Evolutionary conservation across 2,113 vertebrate genomes (phyloP).

Genomic region (Hippoglossus stenolepis): DNA sequence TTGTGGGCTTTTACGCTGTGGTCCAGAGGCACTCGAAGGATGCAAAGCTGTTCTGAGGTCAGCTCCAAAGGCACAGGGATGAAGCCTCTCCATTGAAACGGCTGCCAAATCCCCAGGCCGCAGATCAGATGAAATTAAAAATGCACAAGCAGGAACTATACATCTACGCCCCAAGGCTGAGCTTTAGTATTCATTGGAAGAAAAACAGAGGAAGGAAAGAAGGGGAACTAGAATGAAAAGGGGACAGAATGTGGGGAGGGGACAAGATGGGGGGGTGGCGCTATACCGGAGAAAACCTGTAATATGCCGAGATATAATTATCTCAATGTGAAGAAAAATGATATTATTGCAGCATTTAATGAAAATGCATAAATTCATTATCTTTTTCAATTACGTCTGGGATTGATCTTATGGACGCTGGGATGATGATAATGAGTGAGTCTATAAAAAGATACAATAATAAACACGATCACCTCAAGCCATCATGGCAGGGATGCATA

Average conservation of each 20-base stretch:
- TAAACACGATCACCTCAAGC: slow-evolving; percentile 33
- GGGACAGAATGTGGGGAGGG: not conserved
- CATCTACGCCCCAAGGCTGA: slow-evolving; percentile 29
- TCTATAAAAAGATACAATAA: slow-evolving; percentile 42
- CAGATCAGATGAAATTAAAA: slow-evolving; percentile 64
- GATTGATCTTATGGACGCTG: slow-evolving; percentile 5
- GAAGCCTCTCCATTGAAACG: slow-evolving; percentile 26
- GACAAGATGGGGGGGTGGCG: not conserved
- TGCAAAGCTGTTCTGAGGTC: slow-evolving; percentile 58
- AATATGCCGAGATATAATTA: not conserved
- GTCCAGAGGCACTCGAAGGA: slow-evolving; percentile 29
- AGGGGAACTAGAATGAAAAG: not conserved
- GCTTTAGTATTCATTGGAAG: slow-evolving; percentile 22
- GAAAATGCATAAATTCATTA: slow-evolving; percentile 25
- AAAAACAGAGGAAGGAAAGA: slow-evolving; percentile 7
- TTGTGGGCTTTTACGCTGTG: slow-evolving; percentile 20
- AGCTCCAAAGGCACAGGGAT: slow-evolving; percentile 52
- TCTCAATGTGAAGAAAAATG: slow-evolving; percentile 14
- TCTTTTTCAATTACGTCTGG: slow-evolving; percentile 9
- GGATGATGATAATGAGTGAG: slow-evolving; percentile 21
- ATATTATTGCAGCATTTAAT: slow-evolving; percentile 21
- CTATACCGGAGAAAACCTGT: not conserved
- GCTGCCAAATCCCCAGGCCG: slow-evolving; percentile 49
- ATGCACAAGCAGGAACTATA: slow-evolving; percentile 60
- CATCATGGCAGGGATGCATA: slow-evolving; percentile 18